Conservation (phyloP, 2,113 vertebrate species). For the Gasterosteus aculeatus region DNA sequence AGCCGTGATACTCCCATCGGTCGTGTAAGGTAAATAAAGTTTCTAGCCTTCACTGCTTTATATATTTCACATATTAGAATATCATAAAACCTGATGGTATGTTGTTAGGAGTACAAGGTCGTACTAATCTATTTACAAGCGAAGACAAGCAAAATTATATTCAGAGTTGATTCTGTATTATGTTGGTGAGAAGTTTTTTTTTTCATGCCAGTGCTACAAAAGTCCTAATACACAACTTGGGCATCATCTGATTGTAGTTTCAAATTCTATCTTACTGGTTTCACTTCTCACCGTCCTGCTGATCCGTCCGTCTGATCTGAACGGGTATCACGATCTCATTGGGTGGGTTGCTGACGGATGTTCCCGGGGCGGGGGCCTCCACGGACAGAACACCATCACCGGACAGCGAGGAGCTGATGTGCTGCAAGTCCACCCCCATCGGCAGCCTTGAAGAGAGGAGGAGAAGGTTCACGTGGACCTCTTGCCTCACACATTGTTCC, state of each 20-base stretch:
- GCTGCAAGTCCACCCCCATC: conserved; percentile 67
- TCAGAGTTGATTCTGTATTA: background rate
- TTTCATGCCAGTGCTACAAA: conserved; percentile 8
- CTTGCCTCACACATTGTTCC: no score
- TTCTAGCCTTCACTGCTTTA: background rate
- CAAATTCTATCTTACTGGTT: conserved; percentile 5
- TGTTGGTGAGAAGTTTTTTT: background rate
- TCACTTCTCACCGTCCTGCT: conserved; percentile 47
- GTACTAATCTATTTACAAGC: background rate
- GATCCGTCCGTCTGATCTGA: conserved; percentile 61
- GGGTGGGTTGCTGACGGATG: conserved; percentile 5
- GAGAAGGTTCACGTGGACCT: background rate
- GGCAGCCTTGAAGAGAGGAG: conserved; percentile 67
- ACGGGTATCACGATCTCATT: conserved; percentile 73
- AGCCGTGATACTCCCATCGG: background rate
- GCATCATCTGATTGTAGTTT: background rate
- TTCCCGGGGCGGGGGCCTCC: conserved; percentile 62
- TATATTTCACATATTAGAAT: background rate
- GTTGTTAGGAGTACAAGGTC: background rate
- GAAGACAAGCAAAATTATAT: background rate
- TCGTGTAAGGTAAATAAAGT: background rate
- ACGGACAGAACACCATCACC: conserved; percentile 72
- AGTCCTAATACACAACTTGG: background rate
- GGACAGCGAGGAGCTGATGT: conserved; percentile 75
- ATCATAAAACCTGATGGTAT: background rate